Conservation (phyloP, 1,140 invertebrate genomes). For the Chironomus striatipennis region DNA sequence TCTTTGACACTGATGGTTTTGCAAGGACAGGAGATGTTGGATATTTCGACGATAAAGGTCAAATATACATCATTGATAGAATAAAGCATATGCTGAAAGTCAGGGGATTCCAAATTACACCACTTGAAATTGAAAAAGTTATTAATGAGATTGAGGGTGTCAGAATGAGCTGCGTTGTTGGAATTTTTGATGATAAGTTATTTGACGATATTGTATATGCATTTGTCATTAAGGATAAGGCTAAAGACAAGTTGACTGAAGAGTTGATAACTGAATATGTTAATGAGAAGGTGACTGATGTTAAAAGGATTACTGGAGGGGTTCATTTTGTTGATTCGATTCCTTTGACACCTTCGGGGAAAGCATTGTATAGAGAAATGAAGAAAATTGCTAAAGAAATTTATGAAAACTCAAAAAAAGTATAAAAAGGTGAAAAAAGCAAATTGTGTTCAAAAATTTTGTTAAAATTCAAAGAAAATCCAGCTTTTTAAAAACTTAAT, state of each 20-base stretch:
- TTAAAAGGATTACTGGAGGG: slow-evolving; percentile 41
- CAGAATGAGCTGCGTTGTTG: neutral
- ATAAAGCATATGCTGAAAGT: slow-evolving; percentile 66
- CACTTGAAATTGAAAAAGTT: slow-evolving; percentile 34
- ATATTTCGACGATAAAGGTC: slow-evolving; percentile 54
- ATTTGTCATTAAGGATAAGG: neutral
- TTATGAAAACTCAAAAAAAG: too few species aligned
- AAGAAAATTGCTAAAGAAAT: slow-evolving; percentile 26
- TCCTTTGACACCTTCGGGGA: slow-evolving; percentile 48
- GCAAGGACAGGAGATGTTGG: slow-evolving; percentile 62
- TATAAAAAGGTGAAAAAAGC: too few species aligned
- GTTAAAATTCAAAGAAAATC: too few species aligned
- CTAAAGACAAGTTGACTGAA: neutral
- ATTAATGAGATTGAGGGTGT: neutral
- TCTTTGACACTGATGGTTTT: slow-evolving; percentile 48
- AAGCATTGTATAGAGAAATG: slow-evolving; percentile 39
- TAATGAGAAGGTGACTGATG: slow-evolving; percentile 20
- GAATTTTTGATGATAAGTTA: slow-evolving; percentile 11
- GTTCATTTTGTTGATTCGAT: slow-evolving; percentile 42
- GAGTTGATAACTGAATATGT: neutral
- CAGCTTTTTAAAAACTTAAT: too few species aligned
- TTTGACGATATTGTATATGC: neutral
- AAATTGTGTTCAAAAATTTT: too few species aligned
- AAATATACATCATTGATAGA: slow-evolving; percentile 58
- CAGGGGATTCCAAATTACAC: slow-evolving; percentile 29